phyloP scores from a whole-genome alignment of 2,797 vertebrate genomes.

The Siniperca obscura region DNA sequence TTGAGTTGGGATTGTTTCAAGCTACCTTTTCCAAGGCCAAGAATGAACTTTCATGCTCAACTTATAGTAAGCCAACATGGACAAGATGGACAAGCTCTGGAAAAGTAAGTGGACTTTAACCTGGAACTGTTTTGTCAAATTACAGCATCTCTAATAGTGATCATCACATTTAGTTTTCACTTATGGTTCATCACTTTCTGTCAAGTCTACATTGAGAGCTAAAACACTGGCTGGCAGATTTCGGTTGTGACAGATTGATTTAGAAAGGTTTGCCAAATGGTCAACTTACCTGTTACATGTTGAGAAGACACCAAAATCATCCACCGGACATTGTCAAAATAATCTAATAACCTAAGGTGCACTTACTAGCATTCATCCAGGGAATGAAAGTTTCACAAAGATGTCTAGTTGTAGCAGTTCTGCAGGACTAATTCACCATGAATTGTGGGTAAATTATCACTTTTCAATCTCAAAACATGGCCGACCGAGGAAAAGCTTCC shows the following conservation, averaged over 20 bases:
- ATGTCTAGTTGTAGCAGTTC: background rate
- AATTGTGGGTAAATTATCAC: background rate
- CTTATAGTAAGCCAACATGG: background rate
- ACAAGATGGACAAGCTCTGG: background rate
- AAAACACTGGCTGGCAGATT: no score
- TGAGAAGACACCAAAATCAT: background rate
- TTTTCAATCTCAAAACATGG: background rate
- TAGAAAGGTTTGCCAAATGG: no score
- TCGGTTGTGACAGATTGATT: no score
- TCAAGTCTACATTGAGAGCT: no score
- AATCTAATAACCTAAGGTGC: background rate
- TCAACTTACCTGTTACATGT: background rate
- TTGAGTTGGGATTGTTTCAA: background rate
- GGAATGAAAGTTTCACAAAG: no score
- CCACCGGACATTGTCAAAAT: background rate
- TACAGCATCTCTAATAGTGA: background rate
- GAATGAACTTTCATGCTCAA: background rate
- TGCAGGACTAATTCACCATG: background rate
- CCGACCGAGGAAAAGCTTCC: background rate
- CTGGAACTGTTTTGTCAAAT: background rate
- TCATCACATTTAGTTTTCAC: background rate
- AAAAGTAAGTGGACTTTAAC: background rate
- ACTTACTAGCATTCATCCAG: no score
- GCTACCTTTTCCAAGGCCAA: background rate
- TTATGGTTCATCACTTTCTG: background rate